phyloP scores from a whole-genome alignment of 1,140 invertebrate species.

The Eueides isabella region DNA sequence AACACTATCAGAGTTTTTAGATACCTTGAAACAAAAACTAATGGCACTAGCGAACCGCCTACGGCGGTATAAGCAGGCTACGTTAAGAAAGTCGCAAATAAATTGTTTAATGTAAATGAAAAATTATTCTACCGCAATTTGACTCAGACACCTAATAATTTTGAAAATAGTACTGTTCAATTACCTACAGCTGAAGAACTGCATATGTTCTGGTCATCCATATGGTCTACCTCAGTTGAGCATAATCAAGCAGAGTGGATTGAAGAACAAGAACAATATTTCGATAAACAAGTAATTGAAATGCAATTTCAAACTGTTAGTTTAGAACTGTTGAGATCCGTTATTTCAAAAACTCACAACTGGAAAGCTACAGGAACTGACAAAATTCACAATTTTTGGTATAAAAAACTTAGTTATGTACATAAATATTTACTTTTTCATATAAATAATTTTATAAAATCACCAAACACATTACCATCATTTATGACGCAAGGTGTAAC shows the following conservation, averaged over 20 bases:
- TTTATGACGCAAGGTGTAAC: constrained; percentile 21
- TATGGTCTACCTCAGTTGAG: not conserved
- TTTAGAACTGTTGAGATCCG: not conserved
- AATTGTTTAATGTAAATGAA: not conserved
- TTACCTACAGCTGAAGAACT: too few relatives aligned
- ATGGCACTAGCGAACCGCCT: not conserved
- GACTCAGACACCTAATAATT: not conserved
- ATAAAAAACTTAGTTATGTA: constrained; percentile 17
- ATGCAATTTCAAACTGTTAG: constrained; percentile 15
- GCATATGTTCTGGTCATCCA: too few relatives aligned
- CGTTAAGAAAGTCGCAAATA: not conserved
- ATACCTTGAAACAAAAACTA: too few relatives aligned
- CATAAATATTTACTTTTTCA: not conserved
- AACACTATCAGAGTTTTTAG: not conserved
- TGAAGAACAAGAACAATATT: not conserved
- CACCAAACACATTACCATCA: constrained; percentile 13
- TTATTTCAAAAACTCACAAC: constrained; percentile 16
- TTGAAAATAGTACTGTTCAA: not conserved
- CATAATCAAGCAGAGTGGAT: too few relatives aligned
- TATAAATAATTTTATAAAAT: constrained; percentile 17
- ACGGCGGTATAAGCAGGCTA: not conserved
- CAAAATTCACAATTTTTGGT: constrained; percentile 20
- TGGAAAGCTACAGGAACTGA: constrained; percentile 25
- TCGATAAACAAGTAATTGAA: not conserved
- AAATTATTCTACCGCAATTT: not conserved